phyloP scores from a whole-genome alignment of 1,140 invertebrate species.

The Hesperophylax magnus region DNA sequence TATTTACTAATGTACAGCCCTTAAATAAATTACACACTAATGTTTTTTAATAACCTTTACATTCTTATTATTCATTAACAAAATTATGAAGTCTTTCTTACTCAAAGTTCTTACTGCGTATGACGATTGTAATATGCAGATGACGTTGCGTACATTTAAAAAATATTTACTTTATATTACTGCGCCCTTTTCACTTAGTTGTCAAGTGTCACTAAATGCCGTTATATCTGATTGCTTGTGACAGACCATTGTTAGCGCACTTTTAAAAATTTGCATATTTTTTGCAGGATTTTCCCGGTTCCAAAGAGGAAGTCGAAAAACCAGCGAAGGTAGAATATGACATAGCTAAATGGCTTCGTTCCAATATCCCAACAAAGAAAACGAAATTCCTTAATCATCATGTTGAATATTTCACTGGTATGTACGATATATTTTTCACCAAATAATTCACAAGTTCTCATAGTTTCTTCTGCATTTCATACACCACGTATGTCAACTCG shows the following conservation, averaged over 20 bases:
- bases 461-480: neutral
- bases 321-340: conserved; percentile 93
- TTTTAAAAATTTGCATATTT: conserved; percentile 32
- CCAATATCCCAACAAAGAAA: conserved; percentile 93
- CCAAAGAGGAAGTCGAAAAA: conserved; percentile 76
- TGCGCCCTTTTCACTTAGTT: neutral
- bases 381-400: conserved; percentile 96
- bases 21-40: conserved; percentile 1
- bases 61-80: neutral
- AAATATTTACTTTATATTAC: conserved; percentile 23
- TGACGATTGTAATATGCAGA: conserved; percentile 39
- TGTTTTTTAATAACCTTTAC: neutral
- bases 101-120: conserved; percentile 37
- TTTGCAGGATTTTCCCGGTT: conserved; percentile 72
- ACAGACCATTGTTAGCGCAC: neutral
- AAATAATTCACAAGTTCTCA: too few species aligned
- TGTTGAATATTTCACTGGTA: conserved; percentile 97
- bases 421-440: conserved; percentile 40
- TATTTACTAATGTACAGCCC: conserved; percentile 37
- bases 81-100: neutral
- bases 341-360: conserved; percentile 93
- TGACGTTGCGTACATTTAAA: conserved; percentile 47
- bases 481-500: neutral
- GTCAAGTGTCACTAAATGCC: neutral
- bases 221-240: neutral